Percentiles rank a stretch among this genome's conserved stretches.
These are phyloP conservation scores for Morpho achilles DNA, from an alignment of 2,888 invertebrate species.

Conservation along the genomic window DNA sequence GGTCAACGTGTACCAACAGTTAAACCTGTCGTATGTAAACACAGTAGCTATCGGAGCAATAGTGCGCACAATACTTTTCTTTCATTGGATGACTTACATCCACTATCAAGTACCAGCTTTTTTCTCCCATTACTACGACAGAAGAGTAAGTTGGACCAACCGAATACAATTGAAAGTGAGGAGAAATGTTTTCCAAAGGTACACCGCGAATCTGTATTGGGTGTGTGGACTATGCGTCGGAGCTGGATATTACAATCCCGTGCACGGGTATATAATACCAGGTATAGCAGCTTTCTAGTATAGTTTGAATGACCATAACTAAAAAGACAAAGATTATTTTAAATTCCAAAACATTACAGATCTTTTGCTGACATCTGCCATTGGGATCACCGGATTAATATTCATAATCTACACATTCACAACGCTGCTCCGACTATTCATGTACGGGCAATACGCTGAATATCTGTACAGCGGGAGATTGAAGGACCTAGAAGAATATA, in stretches of 20 bases:
- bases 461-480: constrained; percentile 44
- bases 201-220: constrained; percentile 44
- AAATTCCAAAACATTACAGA: constrained; percentile 25
- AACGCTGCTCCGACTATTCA: constrained; percentile 40
- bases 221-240: constrained; percentile 46
- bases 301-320: neutral
- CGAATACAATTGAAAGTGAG: constrained; percentile 30
- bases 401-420: constrained; percentile 43
- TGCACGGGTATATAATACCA: constrained; percentile 36
- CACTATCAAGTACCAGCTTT: constrained; percentile 50
- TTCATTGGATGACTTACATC: constrained; percentile 54
- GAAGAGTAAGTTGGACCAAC: constrained; percentile 35
- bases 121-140: constrained; percentile 35
- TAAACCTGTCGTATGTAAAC: constrained; percentile 40
- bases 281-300: constrained; percentile 9
- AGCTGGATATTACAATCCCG: constrained; percentile 39
- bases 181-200: constrained; percentile 35
- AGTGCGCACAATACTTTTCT: constrained; percentile 38
- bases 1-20: constrained; percentile 39
- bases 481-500: constrained; percentile 46
- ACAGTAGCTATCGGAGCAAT: constrained; percentile 32
- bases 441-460: constrained; percentile 41
- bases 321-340: neutral
- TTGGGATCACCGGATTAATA: constrained; percentile 42
- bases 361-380: constrained; percentile 36